A percentile compares a stretch with the other conserved stretches of the same genome.
phyloP scores from a whole-genome alignment of 2,113 vertebrate genomes.

The Ailurus styani region DNA sequence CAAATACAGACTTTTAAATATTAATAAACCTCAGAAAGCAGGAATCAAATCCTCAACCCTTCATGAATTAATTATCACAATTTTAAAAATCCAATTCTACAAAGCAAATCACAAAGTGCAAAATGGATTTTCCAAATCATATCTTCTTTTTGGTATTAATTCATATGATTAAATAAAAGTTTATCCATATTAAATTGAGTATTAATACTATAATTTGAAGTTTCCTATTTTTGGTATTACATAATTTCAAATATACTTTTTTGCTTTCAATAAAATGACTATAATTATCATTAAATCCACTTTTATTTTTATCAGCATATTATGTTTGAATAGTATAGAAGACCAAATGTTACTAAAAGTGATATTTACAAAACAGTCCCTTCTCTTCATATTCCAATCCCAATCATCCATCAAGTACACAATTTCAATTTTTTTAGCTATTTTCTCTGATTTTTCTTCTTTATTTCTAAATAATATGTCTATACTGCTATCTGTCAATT shows the following conservation, averaged over 20 bases:
- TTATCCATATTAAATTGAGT: constrained; percentile 15
- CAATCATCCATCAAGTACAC: neutral
- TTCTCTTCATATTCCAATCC: neutral
- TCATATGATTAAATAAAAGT: constrained; percentile 38
- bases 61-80: constrained; percentile 68
- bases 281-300: neutral
- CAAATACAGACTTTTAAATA: constrained; percentile 63
- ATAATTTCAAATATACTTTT: constrained; percentile 5
- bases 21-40: constrained; percentile 62
- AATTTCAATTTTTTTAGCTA: neutral
- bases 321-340: neutral
- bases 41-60: constrained; percentile 53
- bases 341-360: neutral
- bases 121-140: constrained; percentile 46
- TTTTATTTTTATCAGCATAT: neutral
- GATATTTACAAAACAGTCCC: neutral
- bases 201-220: neutral
- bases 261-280: neutral
- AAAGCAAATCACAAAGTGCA: constrained; percentile 47
- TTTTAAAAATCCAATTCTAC: constrained; percentile 59
- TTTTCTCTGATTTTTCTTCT: constrained; percentile 21
- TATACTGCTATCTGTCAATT: neutral
- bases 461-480: constrained; percentile 11
- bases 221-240: neutral
- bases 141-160: constrained; percentile 43